Evolutionary conservation across 2,888 invertebrate genomes (phyloP), one percentile per base, ranked within the genome.

Genomic region (Caenorhabditis angaria): DNA sequence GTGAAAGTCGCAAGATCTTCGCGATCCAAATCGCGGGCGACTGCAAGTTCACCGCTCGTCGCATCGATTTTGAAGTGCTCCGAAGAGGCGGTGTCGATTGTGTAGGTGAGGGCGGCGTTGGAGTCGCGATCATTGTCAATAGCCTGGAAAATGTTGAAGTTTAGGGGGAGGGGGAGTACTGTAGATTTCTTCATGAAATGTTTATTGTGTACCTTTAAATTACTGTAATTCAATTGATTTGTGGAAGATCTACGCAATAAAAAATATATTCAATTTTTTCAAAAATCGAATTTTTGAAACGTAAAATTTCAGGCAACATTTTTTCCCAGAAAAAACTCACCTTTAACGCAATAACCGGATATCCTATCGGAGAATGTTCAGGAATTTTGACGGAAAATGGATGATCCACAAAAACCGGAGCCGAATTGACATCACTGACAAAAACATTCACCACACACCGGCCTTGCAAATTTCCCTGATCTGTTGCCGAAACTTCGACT

Each of bases 91-190:
- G n/a, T n/a, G n/a, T 88, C 82, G 75, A 91, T 84, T 5, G 88
- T 87, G 83, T 90, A 91, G 0, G 88, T 89, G 25, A 91, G 88
- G 73, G 90, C 88, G 0, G 96, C 96, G 89, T 97, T 97, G 56
- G 94, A 91, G 0, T 96, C 97, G 1, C 95, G 94, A 89, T 97
- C 97, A 69, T 93, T 93, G 88, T 97, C 97, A 0, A 93, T 92
- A 0, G 97, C 85, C 78, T 80, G 32, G 20, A 76, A 32, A 8
- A 32, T 32, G 32, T 10, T 14, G 5, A 32, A 10, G 32, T 32
- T 32, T 10, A 32, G 32, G 32, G 32, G n/a, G n/a, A n/a, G n/a
- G n/a, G n/a, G n/a, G n/a, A n/a, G n/a, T n/a, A n/a, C n/a, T n/a
- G n/a, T n/a, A n/a, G n/a, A n/a, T n/a, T n/a, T n/a, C n/a, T n/a